Evolutionary conservation across 2,888 invertebrate species (phyloP), one percentile per base, ranked within the genome.

Genomic region (Eupithecia tripunctaria): DNA sequence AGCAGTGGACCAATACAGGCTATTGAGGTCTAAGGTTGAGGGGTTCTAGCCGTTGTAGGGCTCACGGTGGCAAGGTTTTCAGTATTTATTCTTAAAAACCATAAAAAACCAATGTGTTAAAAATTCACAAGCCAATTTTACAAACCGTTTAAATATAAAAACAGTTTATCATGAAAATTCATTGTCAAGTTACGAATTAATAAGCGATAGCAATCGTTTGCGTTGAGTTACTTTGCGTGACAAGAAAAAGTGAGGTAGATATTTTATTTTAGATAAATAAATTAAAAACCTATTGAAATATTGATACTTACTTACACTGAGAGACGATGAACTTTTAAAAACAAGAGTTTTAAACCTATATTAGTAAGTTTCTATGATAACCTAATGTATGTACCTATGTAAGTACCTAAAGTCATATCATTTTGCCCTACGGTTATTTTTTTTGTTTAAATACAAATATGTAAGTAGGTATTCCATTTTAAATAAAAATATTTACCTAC

Each of bases 181-280:
- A 70, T 59, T 70, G 65, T 70, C 70, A 65, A 59, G 56, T 65
- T 59, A 56, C 27, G 59, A 70, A 69, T 68, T 60, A 64, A 64
- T 64, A 38, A 21, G 38, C 41, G 65, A 70, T 29, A 29, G 3
- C 12, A 60, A 56, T 56, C 56, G 56, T 21, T 56, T 25, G 56
- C 21, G 47, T 21, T 51, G 47, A 51, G n/a, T 51, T n/a, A 47
- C 47, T 51, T 51, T 21, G 47, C 56, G 56, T 56, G 25, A 56
- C 56, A 14, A 56, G n/a, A 21, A 21, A 51, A 51, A 21, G 2
- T 10, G 51, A 51, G 25, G 12, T 25, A 3, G 10, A 25, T 56
- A 25, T 21, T 51, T 12, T 21, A 12, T 51, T 56, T 25, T 2
- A 12, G 51, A 2, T 47, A 56, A 21, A 56, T 56, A 56, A 51